Evolutionary conservation across 2,888 invertebrate species (phyloP), one percentile per base, ranked within the genome.

Genomic region (Bimastos eiseni): DNA sequence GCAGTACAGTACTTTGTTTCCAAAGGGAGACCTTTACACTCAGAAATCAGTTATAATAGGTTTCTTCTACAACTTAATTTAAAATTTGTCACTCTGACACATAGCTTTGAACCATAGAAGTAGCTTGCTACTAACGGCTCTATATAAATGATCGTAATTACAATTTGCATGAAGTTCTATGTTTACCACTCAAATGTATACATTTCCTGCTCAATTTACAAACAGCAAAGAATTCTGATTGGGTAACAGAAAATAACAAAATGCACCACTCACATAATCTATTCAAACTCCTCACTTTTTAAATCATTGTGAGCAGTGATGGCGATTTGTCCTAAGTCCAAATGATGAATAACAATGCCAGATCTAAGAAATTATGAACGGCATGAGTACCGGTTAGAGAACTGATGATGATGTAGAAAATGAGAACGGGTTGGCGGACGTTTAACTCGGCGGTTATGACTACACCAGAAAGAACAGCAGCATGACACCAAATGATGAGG

Each of bases 151-250:
- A n/a, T n/a, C n/a, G n/a, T n/a, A n/a, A n/a, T n/a, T n/a, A n/a
- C n/a, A n/a, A n/a, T n/a, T n/a, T 30, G 55, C n/a, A n/a, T n/a
- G 70, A 70, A 70, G 11, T 70, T 8, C n/a, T 6, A 70, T 19
- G 41, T 70, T 70, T 70, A 70, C 8, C 70, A n/a, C 70, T n/a
- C 70, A 70, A 70, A 70, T 70, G 49, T 49, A n/a, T 70, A 70
- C 70, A 70, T 70, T 70, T 70, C n/a, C 70, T n/a, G 30, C 70
- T 70, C 70, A 70, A 70, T 70, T 70, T 70, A 70, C 70, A 70
- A 70, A n/a, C 70, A 70, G 70, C n/a, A 70, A 70, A 70, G 70
- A 70, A 70, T 70, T 70, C n/a, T 70, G 70, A 70, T n/a, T 70
- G 70, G 70, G 70, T 70, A 70, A 70, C 70, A 70, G 70, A 70